Conservation (phyloP, 1,140 invertebrate species). For the Drosophila prosaltans region DNA sequence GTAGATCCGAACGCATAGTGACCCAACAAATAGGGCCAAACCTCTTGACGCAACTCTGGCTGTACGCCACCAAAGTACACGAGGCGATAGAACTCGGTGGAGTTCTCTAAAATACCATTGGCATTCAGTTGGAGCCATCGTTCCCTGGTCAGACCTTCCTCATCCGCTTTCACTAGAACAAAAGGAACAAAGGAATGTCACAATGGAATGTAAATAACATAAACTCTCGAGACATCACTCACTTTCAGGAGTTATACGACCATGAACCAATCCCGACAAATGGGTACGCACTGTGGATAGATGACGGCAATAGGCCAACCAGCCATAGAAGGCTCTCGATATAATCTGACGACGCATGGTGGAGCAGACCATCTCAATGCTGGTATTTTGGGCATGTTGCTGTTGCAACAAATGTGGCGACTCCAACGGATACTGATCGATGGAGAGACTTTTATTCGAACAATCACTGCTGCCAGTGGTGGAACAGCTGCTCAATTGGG, state of each 20-base stretch:
- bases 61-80: conserved; percentile 95
- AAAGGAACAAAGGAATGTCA: conserved; percentile 6
- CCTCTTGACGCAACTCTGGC: conserved; percentile 90
- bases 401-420: conserved; percentile 69
- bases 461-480: conserved; percentile 82
- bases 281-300: conserved; percentile 95
- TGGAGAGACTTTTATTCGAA: conserved; percentile 81
- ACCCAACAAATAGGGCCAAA: conserved; percentile 95
- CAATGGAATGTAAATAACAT: not conserved
- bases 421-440: conserved; percentile 76
- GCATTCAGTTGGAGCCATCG: conserved; percentile 87
- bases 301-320: conserved; percentile 96
- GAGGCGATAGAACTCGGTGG: conserved; percentile 90
- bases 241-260: conserved; percentile 87
- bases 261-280: conserved; percentile 93
- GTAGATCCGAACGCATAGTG: conserved; percentile 93
- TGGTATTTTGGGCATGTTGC: conserved; percentile 83
- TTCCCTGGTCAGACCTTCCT: conserved; percentile 87
- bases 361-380: conserved; percentile 91
- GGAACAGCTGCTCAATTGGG: conserved; percentile 81
- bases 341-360: conserved; percentile 97
- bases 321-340: conserved; percentile 97
- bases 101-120: conserved; percentile 86
- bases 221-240: conserved; percentile 21
- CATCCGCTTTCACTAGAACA: conserved; percentile 84